Evolutionary conservation across 1,140 invertebrate genomes (phyloP).

Genomic region (Mya arenaria): DNA sequence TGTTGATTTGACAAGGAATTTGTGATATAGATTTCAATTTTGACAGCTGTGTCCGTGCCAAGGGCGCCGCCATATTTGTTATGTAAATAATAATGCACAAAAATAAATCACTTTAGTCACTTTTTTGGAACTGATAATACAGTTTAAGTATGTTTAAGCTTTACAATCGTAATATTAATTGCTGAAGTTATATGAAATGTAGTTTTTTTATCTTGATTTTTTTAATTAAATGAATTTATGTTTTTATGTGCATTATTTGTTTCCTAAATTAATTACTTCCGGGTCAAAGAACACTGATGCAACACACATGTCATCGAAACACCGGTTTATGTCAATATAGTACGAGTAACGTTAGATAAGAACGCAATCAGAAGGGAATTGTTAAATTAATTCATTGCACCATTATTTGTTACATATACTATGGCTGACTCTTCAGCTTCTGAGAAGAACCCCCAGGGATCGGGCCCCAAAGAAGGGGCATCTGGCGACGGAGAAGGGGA

Average conservation of each 20-base stretch:
- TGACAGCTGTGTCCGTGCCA: conserved; percentile 14
- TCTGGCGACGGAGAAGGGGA: conserved; percentile 43
- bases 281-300: conserved; percentile 25
- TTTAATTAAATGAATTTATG: no score
- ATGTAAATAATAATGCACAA: conserved; percentile 19
- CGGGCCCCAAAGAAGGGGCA: conserved; percentile 15
- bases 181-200: no score
- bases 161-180: no score
- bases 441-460: background rate
- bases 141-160: no score
- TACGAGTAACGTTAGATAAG: no score
- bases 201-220: no score
- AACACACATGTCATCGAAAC: background rate
- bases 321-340: background rate
- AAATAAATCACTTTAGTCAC: no score
- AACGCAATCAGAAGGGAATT: background rate
- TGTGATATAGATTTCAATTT: no score
- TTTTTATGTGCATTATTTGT: background rate
- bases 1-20: no score
- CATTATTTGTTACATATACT: background rate
- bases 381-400: background rate
- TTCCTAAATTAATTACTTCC: conserved; percentile 16
- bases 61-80: conserved; percentile 62
- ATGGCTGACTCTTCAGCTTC: background rate
- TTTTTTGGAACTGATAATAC: no score